Base-by-base conservation (phyloP, 2,888 invertebrate genomes). In the Esperia sulphurella region DNA sequence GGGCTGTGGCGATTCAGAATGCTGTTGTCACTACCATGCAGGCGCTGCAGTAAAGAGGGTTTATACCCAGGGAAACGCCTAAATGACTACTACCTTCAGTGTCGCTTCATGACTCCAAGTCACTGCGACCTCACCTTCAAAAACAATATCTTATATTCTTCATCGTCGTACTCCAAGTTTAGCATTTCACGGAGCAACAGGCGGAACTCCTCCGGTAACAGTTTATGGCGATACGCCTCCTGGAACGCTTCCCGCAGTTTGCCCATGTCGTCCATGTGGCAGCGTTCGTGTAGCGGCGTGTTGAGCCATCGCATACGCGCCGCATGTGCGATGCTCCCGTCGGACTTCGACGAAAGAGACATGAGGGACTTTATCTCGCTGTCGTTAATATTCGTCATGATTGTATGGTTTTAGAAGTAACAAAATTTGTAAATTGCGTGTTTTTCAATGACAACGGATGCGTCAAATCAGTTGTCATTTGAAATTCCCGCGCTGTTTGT, bases 141-240 rank as follows among this genome's bases (percentile, higher is more conserved):
- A 75, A 94, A 94, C 13, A 94, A 73, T 55, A 91, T 85, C 41
- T 92, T 90, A 54, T 89, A 94, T 41, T 93, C 92, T 0, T 91
- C 89, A 35, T 92, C 91, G 35, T 85, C 83, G 53, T 91, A 91
- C 46, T 85, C 84, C 10, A 91, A 78, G 51, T 84, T 86, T 0
- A 90, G 83, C 40, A 87, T 55, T 1, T 70, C 83, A 39, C 70
- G 63, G 8, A 92, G 62, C 28, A 85, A 52, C 14, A 78, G 73
- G 54, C 88, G 74, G 44, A 92, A 82, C 55, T 87, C 78, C 1
- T 66, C 70, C 0, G 81, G 78, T 30, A 83, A 65, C 61, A 92
- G 59, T 58, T 81, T 82, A 47, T 84, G 79, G 21, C 65, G 71
- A 42, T 83, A 78, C 0, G 89, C 79, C 7, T 62, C 61, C 42